These are phyloP conservation scores for Heteromormyrus szaboi DNA, from an alignment of 2,797 vertebrate species.

Conservation along the genomic window DNA sequence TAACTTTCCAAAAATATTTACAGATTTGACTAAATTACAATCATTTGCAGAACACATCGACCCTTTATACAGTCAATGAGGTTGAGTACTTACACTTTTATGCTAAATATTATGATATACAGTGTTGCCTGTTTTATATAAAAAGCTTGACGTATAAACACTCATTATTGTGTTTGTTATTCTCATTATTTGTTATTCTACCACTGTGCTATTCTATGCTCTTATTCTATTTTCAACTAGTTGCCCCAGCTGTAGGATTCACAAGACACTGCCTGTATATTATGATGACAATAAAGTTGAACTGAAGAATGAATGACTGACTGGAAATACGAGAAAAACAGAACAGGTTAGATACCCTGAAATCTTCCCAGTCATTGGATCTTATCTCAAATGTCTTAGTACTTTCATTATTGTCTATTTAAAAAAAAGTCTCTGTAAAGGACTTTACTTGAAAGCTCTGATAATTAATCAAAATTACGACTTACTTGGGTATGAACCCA, in stretches of 20 bases:
- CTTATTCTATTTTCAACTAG: neutral
- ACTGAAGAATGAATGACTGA: no score
- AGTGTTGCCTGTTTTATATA: neutral
- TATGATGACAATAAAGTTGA: no score
- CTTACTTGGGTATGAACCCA: conserved; percentile 14
- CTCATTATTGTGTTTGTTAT: neutral
- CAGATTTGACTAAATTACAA: neutral
- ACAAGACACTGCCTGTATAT: neutral
- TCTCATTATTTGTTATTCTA: neutral
- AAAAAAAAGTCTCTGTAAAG: conserved; percentile 27
- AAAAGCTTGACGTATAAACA: neutral
- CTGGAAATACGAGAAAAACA: no score
- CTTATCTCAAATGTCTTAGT: neutral
- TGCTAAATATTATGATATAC: neutral
- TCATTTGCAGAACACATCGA: neutral
- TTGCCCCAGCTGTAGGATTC: neutral
- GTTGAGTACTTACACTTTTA: neutral
- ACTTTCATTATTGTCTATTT: neutral
- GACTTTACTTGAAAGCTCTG: conserved; percentile 16
- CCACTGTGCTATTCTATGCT: neutral
- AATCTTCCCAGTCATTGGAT: neutral
- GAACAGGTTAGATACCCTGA: neutral
- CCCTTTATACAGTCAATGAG: neutral
- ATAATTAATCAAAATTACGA: neutral
- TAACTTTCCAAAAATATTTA: neutral